Evolutionary conservation across 2,797 vertebrate species (phyloP), one percentile per base, ranked within the genome.

Genomic region (Avahi laniger): DNA sequence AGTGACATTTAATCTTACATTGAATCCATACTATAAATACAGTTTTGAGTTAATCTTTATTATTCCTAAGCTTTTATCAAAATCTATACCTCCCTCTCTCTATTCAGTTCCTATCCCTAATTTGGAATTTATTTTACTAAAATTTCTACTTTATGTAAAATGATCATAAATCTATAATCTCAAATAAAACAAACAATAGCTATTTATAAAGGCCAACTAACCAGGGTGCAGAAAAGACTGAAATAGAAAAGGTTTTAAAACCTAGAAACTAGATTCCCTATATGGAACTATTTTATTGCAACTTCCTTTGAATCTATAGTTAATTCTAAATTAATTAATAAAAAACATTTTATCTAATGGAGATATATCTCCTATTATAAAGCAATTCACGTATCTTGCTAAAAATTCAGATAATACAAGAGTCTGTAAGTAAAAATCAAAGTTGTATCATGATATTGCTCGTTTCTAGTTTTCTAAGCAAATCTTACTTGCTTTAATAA

Each of bases 171-270:
- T 81, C 7, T 81, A 50, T 54, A 83, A 79, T 81, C 15, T 73
- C 59, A 93, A 50, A 38, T n/a, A 94, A 96, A 95, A 83, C 41
- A 84, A 95, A 61, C 24, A 48, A 81, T 4, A 72, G 14, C 2
- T 67, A 91, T 72, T 94, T 78, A 87, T 84, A 69, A 93, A 91
- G 35, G 10, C 14, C 24, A 95, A 41, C 57, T 13, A 82, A 65
- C 30, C 14, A 86, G 33, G 63, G 73, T 12, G 12, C 30, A 70
- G 76, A 93, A 59, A 63, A 84, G 59, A 63, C 15, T 80, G 24
- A 96, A 93, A 92, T 7, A 79, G 20, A 91, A 70, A 94, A 97
- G 9, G 3, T 57, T 87, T 94, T 65, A 70, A 93, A 81, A 82
- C 33, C 11, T 67, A 24, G 6, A 94, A 93, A 94, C 38, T 73